Base-by-base conservation (phyloP, 2,113 vertebrate species). In the Rissa tridactyla region DNA sequence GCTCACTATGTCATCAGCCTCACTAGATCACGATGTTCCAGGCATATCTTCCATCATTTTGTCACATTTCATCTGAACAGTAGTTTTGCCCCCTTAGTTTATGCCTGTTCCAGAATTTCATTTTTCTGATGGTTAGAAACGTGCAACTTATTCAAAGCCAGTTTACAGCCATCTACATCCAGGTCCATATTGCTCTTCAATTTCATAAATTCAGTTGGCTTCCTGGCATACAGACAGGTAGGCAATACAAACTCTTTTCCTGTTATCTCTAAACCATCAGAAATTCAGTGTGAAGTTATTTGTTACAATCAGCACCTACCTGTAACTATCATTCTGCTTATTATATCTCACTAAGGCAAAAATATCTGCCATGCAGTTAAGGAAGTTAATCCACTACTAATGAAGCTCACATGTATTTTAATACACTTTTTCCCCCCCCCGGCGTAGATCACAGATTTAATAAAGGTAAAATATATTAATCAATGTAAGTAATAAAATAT, bases 291-390 rank as follows among this genome's bases (percentile, higher is more conserved):
- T 40, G 30, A 88, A 85, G 22, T 68, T 65, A 38, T 7, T 26
- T 52, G 80, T 68, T 25, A 46, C 51, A 40, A 72, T 76, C 51
- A 54, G n/a, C 36, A 98, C 98, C 79, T 97, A 99, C 99, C 99
- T 99, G 98, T 99, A 99, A 97, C 99, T 99, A 98, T 99, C 99
- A 92, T 98, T 99, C 97, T 99, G 99, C 90, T 98, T 99, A 96
- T 99, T 99, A 82, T 99, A 99, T 96, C 98, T 99, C 98, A 99
- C 99, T 98, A 99, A 99, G 98, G 99, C 99, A 99, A 99, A 99
- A 97, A 99, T 99, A 99, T 99, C 99, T 99, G 97, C n/a, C 64
- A 54, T 18, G 7, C 32, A 86, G 97, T 99, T 94, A 99, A 99
- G 98, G 98, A 99, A 98, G 91, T 69, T 47, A 90, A 96, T 64